Conservation (phyloP, 92 coral and sea anemone species). For the Epizoanthus stellaris region DNA sequence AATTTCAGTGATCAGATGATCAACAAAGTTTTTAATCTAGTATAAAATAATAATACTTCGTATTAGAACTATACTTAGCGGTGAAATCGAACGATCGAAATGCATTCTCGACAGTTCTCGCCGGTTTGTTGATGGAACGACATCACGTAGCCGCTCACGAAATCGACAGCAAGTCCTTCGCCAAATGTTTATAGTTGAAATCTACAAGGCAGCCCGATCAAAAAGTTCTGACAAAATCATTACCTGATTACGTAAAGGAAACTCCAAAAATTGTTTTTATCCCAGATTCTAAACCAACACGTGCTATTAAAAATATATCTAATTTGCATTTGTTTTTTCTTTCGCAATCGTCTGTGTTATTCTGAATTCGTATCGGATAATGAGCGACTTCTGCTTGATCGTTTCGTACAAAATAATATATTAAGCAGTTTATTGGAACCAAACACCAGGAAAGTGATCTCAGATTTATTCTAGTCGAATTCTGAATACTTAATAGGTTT, state of each 20-base stretch:
- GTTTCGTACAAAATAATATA: background rate
- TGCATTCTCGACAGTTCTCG: slow-evolving; percentile 19
- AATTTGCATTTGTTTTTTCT: slow-evolving; percentile 30
- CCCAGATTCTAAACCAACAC: slow-evolving; percentile 46
- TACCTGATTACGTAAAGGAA: background rate
- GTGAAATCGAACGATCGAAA: slow-evolving; percentile 5
- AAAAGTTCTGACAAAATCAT: background rate
- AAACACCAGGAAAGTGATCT: background rate
- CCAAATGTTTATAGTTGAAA: background rate
- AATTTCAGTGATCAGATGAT: no score
- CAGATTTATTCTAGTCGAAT: background rate
- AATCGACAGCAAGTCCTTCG: slow-evolving; percentile 6
- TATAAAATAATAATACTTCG: no score
- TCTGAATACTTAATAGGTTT: background rate
- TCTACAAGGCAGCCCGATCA: background rate
- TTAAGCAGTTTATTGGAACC: background rate
- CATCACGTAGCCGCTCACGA: background rate
- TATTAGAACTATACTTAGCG: background rate
- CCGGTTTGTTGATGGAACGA: background rate
- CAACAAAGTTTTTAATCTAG: no score
- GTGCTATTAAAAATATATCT: slow-evolving; percentile 50
- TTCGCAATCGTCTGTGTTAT: slow-evolving; percentile 30
- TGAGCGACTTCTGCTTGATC: slow-evolving; percentile 22
- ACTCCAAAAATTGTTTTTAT: slow-evolving; percentile 1
- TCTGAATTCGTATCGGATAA: background rate